phyloP scores from a whole-genome alignment of 2,797 vertebrate genomes.

The Ctenosaura bakeri region DNA sequence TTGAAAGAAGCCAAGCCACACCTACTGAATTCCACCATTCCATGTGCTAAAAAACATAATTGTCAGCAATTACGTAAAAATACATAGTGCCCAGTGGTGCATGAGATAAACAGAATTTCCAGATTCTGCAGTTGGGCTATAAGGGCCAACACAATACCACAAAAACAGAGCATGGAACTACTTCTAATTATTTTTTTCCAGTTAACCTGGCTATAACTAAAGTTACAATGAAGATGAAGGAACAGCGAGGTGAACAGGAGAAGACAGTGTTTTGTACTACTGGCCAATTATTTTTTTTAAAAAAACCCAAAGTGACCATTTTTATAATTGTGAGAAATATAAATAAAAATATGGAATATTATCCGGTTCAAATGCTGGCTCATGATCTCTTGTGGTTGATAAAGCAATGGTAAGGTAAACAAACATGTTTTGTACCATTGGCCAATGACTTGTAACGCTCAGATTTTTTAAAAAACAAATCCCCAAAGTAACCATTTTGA shows the following conservation, averaged over 20 bases:
- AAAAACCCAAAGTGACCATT: no score
- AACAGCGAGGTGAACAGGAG: no score
- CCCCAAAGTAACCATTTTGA: no score
- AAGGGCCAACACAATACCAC: background rate
- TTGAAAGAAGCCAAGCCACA: background rate
- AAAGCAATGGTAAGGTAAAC: background rate
- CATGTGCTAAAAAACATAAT: background rate
- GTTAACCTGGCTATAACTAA: background rate
- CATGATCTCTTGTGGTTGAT: background rate
- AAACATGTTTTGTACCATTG: background rate
- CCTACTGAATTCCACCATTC: background rate
- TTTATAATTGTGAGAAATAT: no score
- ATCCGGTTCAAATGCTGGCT: background rate
- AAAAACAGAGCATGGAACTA: no score
- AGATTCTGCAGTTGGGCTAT: background rate
- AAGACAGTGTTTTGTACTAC: no score
- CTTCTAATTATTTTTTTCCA: no score
- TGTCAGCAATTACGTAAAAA: background rate
- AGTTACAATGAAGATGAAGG: background rate
- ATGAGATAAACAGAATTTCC: background rate
- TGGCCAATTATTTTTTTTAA: no score
- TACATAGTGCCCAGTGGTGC: background rate
- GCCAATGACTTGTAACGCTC: background rate
- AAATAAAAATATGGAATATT: background rate
- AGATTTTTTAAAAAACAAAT: no score